A percentile compares a stretch with the other conserved stretches of the same genome.
These are phyloP conservation scores for Corythornis madagascariensis DNA, from an alignment of 2,113 vertebrate genomes.

Conservation along the genomic window DNA sequence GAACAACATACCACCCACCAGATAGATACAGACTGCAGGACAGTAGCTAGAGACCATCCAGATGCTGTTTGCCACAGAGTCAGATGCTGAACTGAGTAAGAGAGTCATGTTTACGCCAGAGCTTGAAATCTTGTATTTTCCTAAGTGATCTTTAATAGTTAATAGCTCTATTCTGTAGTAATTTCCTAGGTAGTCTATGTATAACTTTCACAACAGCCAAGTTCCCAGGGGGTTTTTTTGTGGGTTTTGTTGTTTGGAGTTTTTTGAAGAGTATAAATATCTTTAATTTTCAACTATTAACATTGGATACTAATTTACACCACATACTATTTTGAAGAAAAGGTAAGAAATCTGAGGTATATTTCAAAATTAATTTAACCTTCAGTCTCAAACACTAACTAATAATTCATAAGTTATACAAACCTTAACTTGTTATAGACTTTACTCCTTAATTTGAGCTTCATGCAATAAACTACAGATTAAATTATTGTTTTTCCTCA, in stretches of 20 bases:
- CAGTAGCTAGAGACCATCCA: neutral
- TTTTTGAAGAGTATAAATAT: neutral
- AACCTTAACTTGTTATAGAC: slow-evolving; percentile 3
- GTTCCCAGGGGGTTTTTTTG: neutral
- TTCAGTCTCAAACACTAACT: slow-evolving; percentile 3
- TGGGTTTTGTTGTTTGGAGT: neutral
- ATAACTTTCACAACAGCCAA: slow-evolving; percentile 26
- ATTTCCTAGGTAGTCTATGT: neutral
- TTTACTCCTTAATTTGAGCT: slow-evolving; percentile 11
- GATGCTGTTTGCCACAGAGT: neutral
- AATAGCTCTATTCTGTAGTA: neutral
- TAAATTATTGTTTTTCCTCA: slow-evolving; percentile 2
- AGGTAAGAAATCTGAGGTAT: neutral
- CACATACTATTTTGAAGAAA: neutral
- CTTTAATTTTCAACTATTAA: slow-evolving; percentile 11
- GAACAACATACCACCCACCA: fast-evolving
- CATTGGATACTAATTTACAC: slow-evolving; percentile 33
- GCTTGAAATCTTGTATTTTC: neutral
- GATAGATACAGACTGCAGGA: neutral
- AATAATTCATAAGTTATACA: slow-evolving; percentile 22
- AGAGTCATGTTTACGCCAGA: neutral
- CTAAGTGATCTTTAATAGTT: neutral
- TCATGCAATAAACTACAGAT: slow-evolving; percentile 42
- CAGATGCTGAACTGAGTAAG: neutral
- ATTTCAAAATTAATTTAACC: neutral